phyloP scores from a whole-genome alignment of 2,888 invertebrate genomes.

The Exephanes ischioxanthus region DNA sequence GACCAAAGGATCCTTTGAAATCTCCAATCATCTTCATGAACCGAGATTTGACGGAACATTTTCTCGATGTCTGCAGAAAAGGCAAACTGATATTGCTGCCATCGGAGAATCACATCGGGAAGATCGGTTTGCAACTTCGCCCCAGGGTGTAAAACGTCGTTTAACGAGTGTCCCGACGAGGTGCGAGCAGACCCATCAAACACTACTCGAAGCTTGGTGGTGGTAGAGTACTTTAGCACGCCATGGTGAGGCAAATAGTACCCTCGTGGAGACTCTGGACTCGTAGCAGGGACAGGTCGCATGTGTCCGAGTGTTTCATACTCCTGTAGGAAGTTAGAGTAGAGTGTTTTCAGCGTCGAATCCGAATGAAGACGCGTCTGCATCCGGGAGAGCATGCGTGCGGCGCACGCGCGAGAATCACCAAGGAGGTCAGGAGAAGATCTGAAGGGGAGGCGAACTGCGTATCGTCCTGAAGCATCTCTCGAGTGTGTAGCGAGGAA shows the following conservation, averaged over 20 bases:
- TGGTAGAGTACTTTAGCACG: slow-evolving; percentile 24
- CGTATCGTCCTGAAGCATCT: slow-evolving; percentile 29
- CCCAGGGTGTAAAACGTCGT: slow-evolving; percentile 41
- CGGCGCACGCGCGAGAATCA: background rate
- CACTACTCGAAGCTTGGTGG: slow-evolving; percentile 45
- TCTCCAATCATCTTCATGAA: slow-evolving; percentile 37
- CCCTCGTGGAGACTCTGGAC: background rate
- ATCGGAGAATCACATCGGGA: slow-evolving; percentile 9
- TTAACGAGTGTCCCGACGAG: slow-evolving; percentile 34
- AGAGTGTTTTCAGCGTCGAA: background rate
- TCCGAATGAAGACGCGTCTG: slow-evolving; percentile 20
- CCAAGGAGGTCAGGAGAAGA: slow-evolving; percentile 6
- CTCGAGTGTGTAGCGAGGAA: slow-evolving; percentile 24
- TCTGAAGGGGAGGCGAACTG: slow-evolving; percentile 13
- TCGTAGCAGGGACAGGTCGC: background rate
- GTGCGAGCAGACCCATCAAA: slow-evolving; percentile 52
- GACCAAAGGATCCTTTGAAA: slow-evolving; percentile 48
- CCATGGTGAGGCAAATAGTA: slow-evolving; percentile 41
- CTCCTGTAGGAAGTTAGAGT: slow-evolving; percentile 3
- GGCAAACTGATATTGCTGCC: slow-evolving; percentile 39
- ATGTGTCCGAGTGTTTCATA: slow-evolving; percentile 28
- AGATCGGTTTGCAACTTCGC: slow-evolving; percentile 38
- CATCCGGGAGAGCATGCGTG: background rate
- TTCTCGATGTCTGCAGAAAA: slow-evolving; percentile 52
- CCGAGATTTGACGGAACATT: slow-evolving; percentile 54